Percentiles rank a stretch among this genome's conserved stretches.
These are phyloP conservation scores for Pundamilia nyererei DNA, from an alignment of 2,113 vertebrate genomes.

Conservation along the genomic window DNA sequence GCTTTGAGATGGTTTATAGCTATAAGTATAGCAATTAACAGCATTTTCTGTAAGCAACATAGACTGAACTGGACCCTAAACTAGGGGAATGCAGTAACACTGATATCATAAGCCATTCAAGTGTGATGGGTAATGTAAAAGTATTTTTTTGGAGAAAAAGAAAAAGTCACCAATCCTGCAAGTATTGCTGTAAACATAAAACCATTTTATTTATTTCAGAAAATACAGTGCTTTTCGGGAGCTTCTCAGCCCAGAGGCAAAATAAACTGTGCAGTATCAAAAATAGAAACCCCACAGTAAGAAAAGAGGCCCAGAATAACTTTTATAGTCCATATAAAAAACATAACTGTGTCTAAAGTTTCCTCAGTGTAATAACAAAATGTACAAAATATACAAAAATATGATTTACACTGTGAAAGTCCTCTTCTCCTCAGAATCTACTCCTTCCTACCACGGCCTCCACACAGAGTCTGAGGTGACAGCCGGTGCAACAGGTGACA, in stretches of 20 bases:
- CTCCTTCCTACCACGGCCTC: conserved; percentile 85
- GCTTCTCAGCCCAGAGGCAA: conserved; percentile 34
- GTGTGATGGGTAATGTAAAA: not conserved
- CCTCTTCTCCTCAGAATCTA: not conserved
- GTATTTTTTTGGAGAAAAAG: not conserved
- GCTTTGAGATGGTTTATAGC: not conserved
- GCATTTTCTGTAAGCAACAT: not conserved
- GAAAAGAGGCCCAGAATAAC: conserved; percentile 9
- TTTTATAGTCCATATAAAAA: conserved; percentile 52
- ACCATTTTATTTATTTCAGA: conserved; percentile 73
- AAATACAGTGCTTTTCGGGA: conserved; percentile 70
- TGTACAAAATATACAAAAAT: conserved; percentile 59
- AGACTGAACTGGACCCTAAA: not conserved
- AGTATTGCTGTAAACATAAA: conserved; percentile 40
- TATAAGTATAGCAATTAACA: not conserved
- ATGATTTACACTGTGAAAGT: not conserved
- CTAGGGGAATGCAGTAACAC: not conserved
- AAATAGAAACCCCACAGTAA: conserved; percentile 48
- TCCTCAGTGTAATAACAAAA: not conserved
- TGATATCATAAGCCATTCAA: not conserved
- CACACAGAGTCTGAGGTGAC: conserved; percentile 85
- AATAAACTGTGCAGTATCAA: not conserved
- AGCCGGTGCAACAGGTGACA: conserved; percentile 66
- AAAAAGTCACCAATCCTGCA: not conserved
- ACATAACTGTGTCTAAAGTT: conserved; percentile 34